Evolutionary conservation across 2,113 vertebrate genomes (phyloP).

Genomic region (Oreochromis spilurus): DNA sequence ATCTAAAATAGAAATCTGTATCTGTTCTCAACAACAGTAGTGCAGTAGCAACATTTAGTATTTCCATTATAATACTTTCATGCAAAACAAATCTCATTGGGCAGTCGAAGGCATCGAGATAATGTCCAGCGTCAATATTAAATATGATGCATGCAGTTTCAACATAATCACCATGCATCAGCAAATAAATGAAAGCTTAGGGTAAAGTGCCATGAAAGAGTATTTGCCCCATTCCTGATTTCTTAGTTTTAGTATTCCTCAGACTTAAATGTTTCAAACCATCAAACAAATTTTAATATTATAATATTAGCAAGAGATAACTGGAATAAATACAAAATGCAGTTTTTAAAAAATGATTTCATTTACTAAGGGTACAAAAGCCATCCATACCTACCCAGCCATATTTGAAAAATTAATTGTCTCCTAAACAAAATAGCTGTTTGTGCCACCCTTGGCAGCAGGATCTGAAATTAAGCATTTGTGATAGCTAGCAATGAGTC

Average conservation of each 20-base stretch:
- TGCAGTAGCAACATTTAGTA: constrained; percentile 5
- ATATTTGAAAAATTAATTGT: background rate
- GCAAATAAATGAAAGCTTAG: background rate
- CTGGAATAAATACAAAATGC: background rate
- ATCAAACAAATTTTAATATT: background rate
- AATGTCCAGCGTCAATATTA: constrained; percentile 2
- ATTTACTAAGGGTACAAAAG: background rate
- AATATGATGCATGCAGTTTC: constrained; percentile 36
- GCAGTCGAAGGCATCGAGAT: constrained; percentile 47
- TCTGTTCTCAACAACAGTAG: background rate
- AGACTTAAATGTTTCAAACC: background rate
- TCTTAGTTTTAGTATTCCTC: background rate
- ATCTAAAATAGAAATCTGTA: constrained; percentile 44
- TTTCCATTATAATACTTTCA: background rate
- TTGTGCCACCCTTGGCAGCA: background rate
- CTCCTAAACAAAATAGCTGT: background rate
- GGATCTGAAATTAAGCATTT: background rate
- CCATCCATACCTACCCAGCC: background rate
- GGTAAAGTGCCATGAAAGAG: background rate
- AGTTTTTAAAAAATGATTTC: background rate
- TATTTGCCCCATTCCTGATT: background rate
- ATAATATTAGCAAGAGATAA: background rate
- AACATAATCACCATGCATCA: constrained; percentile 30
- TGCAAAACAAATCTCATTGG: constrained; percentile 60
- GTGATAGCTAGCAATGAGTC: background rate